Base-by-base conservation (phyloP, 2,888 invertebrate species). In the Tenthredo notha region DNA sequence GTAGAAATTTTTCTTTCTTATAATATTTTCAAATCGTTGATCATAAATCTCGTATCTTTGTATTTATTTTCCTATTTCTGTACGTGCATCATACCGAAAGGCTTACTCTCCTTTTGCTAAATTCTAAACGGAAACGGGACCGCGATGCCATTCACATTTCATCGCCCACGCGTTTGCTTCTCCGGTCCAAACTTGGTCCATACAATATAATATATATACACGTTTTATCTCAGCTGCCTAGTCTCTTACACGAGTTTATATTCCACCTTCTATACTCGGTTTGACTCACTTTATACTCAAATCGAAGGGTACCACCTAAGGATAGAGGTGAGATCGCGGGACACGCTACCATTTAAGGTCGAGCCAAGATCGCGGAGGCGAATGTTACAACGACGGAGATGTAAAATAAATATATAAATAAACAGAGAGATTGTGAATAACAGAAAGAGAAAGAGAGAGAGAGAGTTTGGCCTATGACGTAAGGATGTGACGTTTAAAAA, bases 271-370 rank as follows among this genome's bases (percentile, higher is more conserved):
- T 54, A 77, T 54, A 80, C 40, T 58, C 61, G 40, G 58, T 61
- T 78, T 80, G 80, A 80, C 58, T 80, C 80, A 80, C 80, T 61
- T 80, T 80, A 61, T 18, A 7, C 37, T n/a, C 18, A 5, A n/a
- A 21, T 6, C 40, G 80, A 80, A 80, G 33, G 58, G 80, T 67
- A 33, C 80, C 80, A 61, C 58, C 80, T 80, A 80, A 37, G 78
- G 61, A 25, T 80, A 37, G 78, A 80, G 61, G 78, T 61, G 61
- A 58, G 58, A 61, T 58, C 80, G 61, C 25, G 0, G 86, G 87
- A 87, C 88, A 88, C 87, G 87, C 87, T 86, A 88, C 90, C 89
- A 90, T 90, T 89, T 90, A 90, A 89, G 89, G 89, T 88, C 87
- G 89, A 89, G 86, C 65, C 87, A 40, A 80, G 37, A 80, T 40